Evolutionary conservation across 2,797 vertebrate species (phyloP), one percentile per base, ranked within the genome.

Genomic region (Esox lucius): DNA sequence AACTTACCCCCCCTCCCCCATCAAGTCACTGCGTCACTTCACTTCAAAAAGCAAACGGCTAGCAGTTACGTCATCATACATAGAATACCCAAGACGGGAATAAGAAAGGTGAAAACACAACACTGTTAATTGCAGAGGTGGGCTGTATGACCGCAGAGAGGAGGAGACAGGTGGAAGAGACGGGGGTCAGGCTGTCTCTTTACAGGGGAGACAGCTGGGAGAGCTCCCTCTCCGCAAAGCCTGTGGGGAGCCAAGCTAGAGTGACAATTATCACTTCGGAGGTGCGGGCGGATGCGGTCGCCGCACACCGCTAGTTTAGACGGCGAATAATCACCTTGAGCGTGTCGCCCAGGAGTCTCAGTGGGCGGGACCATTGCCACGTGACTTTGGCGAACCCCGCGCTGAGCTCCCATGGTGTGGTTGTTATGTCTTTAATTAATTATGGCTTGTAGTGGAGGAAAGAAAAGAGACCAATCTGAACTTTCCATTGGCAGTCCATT

Each of bases 251-350:
- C 80, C 70, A 77, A 80, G 79, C 80, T 84, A 77, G 79, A 78
- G 79, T 76, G 80, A 79, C 80, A 81, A 86, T 84, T 82, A 86
- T 76, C 75, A 69, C 78, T 64, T 79, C 16, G 26, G 61, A 31
- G 72, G 71, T 71, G 74, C 75, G 17, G 51, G 26, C 62, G 33
- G 9, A 9, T 16, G 22, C 22, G 22, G 53, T 56, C 53, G 33
- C 42, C 67, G 72, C 84, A 65, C 70, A 65, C 75, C 24, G 82
- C 65, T 75, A 76, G 59, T 53, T 64, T 51, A 66, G 67, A 65
- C 71, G 65, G 71, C 73, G 22, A 22, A 22, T 86, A 82, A 86
- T 84, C 79, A 80, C 79, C 80, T 81, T 78, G 46, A 59, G 62
- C 15, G 28, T 59, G 56, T 59, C 17, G 56, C n/a, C 56, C 19